A percentile compares a stretch with the other conserved stretches of the same genome.
These are phyloP conservation scores for Polietes domitor DNA, from an alignment of 2,888 invertebrate genomes.

Conservation along the genomic window DNA sequence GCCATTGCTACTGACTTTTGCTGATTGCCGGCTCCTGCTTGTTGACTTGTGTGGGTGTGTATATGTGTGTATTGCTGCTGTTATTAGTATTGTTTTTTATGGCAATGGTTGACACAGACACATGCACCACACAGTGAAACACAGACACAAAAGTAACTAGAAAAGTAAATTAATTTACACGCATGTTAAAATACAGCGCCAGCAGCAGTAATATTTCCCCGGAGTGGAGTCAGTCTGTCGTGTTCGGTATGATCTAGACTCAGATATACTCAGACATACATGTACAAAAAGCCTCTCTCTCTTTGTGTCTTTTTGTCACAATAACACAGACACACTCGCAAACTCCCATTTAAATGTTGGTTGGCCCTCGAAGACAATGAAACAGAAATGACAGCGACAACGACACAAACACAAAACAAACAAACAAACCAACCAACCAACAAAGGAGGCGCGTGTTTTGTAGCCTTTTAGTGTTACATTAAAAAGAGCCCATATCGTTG, in stretches of 20 bases:
- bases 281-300: neutral
- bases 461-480: slow-evolving; percentile 32
- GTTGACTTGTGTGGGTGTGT: neutral
- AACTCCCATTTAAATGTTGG: slow-evolving; percentile 5
- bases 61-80: neutral
- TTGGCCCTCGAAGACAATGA: slow-evolving; percentile 18
- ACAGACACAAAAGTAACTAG: slow-evolving; percentile 34
- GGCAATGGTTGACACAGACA: neutral
- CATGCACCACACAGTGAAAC: no score
- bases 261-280: slow-evolving; percentile 7
- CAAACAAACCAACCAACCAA: slow-evolving; percentile 4
- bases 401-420: neutral
- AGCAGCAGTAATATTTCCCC: slow-evolving; percentile 3
- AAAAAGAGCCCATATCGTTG: neutral
- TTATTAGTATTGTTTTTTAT: slow-evolving; percentile 19
- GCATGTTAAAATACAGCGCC: slow-evolving; percentile 36
- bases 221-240: slow-evolving; percentile 5
- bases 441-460: slow-evolving; percentile 21
- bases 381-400: neutral
- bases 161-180: slow-evolving; percentile 59
- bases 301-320: no score
- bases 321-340: neutral
- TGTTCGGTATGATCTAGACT: neutral
- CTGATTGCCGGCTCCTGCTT: neutral
- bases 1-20: slow-evolving; percentile 24